Conservation (phyloP, 2,113 vertebrate species). For the Pyxicephalus adspersus region DNA sequence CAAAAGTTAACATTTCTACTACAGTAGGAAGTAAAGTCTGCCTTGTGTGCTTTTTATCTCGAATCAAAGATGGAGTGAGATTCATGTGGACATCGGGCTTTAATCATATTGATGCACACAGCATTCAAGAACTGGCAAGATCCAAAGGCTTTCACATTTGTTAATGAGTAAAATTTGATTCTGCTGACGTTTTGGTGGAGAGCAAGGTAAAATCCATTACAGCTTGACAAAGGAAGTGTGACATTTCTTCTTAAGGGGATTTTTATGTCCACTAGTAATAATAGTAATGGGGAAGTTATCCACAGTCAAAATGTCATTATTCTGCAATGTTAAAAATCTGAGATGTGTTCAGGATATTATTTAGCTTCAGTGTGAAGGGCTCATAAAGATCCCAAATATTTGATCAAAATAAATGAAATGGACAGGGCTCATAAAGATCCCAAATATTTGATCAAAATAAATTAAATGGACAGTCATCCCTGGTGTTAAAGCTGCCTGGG, state of each 20-base stretch:
- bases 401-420: neutral
- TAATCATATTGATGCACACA: slow-evolving; percentile 39
- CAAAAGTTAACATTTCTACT: slow-evolving; percentile 22
- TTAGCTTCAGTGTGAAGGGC: neutral
- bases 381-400: neutral
- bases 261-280: slow-evolving; percentile 18
- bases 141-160: slow-evolving; percentile 22
- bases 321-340: neutral
- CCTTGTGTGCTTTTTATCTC: slow-evolving; percentile 25
- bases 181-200: slow-evolving; percentile 24
- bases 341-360: neutral
- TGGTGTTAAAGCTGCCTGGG: no score
- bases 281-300: slow-evolving; percentile 13
- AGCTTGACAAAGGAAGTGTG: slow-evolving; percentile 7
- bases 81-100: slow-evolving; percentile 48
- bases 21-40: slow-evolving; percentile 22
- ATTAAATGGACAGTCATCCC: no score
- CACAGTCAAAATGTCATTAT: slow-evolving; percentile 9
- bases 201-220: slow-evolving; percentile 32
- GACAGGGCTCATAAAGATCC: neutral
- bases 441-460: no score
- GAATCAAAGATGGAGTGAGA: slow-evolving; percentile 43
- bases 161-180: slow-evolving; percentile 37
- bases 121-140: slow-evolving; percentile 36
- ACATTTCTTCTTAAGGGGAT: slow-evolving; percentile 17